Percentiles rank a stretch among this genome's conserved stretches.
phyloP scores from a whole-genome alignment of 2,797 vertebrate species.

The Notolabrus celidotus region DNA sequence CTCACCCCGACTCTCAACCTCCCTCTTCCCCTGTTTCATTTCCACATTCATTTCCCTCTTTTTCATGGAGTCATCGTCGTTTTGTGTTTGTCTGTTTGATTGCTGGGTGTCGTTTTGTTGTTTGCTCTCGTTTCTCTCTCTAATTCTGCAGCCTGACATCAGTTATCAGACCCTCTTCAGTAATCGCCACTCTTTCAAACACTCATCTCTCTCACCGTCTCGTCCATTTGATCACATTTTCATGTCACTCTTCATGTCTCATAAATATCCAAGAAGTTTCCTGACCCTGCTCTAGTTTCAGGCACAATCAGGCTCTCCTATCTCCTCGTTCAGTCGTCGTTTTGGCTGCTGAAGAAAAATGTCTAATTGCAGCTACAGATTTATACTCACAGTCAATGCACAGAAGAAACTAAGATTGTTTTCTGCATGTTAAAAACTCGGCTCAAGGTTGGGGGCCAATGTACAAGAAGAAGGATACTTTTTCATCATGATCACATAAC shows the following conservation, averaged over 20 bases:
- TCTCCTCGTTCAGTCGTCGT: neutral
- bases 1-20: constrained; percentile 40
- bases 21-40: constrained; percentile 43
- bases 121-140: constrained; percentile 52
- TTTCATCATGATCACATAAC: neutral
- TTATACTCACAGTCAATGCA: neutral
- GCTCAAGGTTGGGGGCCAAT: neutral
- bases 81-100: constrained; percentile 58
- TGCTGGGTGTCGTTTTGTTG: constrained; percentile 11
- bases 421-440: neutral
- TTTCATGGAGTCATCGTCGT: neutral
- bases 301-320: constrained; percentile 18
- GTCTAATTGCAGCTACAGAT: neutral
- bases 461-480: neutral
- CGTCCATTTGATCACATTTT: constrained; percentile 66
- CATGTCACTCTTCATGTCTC: constrained; percentile 65
- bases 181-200: constrained; percentile 46
- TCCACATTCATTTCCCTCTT: constrained; percentile 25
- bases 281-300: constrained; percentile 58
- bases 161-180: constrained; percentile 43
- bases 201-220: constrained; percentile 35
- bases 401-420: neutral
- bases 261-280: constrained; percentile 68
- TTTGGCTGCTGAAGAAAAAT: constrained; percentile 12
- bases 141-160: constrained; percentile 23